Percentiles rank a stretch among this genome's conserved stretches.
These are phyloP conservation scores for Potorous gilbertii DNA, from an alignment of 2,797 vertebrate genomes.

Conservation along the genomic window DNA sequence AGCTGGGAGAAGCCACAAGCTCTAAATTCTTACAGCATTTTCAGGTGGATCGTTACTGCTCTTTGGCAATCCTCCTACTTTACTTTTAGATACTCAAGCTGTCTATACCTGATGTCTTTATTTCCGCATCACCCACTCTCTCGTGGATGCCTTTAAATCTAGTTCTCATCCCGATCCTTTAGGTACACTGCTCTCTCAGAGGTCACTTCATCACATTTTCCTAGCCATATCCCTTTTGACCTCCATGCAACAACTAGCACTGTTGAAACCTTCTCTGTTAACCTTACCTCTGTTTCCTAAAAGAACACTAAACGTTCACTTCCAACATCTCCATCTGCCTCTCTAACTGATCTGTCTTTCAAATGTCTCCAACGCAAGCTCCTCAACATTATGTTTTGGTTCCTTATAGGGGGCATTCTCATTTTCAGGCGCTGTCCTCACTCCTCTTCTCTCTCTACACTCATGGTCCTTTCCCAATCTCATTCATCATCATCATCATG, in stretches of 20 bases:
- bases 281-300: not conserved
- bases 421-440: not conserved
- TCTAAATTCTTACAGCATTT: not conserved
- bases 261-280: not conserved
- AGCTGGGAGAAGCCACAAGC: not conserved
- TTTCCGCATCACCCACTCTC: not conserved
- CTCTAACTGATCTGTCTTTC: not conserved
- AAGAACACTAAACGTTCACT: not conserved
- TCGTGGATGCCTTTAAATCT: not conserved
- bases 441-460: not conserved
- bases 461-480: not conserved
- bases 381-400: not conserved
- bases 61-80: not conserved
- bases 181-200: not conserved
- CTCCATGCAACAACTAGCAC: not conserved
- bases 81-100: slow-evolving; percentile 1
- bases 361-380: not conserved
- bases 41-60: not conserved
- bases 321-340: not conserved
- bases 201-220: not conserved
- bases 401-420: not conserved
- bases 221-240: not conserved
- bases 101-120: not conserved
- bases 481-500: not conserved
- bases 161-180: not conserved